Conservation (phyloP, 2,797 vertebrate genomes). For the Neoniphon sammara region DNA sequence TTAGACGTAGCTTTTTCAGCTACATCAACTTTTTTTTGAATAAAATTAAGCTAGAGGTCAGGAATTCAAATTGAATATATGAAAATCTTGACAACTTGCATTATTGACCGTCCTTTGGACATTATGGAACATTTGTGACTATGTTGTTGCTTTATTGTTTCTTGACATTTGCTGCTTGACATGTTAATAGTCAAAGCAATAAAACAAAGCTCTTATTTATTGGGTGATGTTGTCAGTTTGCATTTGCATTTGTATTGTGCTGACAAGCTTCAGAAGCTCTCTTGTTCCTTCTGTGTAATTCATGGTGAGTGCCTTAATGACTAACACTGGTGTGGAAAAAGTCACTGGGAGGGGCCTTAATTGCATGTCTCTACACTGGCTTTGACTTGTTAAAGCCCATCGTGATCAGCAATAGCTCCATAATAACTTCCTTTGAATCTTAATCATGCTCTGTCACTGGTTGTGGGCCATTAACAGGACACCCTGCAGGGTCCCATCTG, state of each 20-base stretch:
- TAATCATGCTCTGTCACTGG: slow-evolving; percentile 19
- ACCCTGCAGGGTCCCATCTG: background rate
- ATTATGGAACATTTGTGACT: background rate
- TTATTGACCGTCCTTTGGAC: slow-evolving; percentile 1
- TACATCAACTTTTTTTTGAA: background rate
- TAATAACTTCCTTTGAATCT: slow-evolving; percentile 24
- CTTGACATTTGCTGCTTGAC: slow-evolving; percentile 41
- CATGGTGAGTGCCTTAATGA: slow-evolving; percentile 51
- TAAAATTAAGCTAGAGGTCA: background rate
- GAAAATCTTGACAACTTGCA: background rate
- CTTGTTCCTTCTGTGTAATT: slow-evolving; percentile 33
- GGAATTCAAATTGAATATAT: background rate
- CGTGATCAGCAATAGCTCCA: slow-evolving; percentile 5
- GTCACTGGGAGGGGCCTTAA: slow-evolving; percentile 27
- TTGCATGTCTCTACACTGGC: slow-evolving; percentile 8
- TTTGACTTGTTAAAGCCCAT: slow-evolving; percentile 32
- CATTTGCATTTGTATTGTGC: slow-evolving; percentile 24
- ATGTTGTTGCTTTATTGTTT: background rate
- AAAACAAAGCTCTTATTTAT: slow-evolving; percentile 14
- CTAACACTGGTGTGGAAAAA: slow-evolving; percentile 52
- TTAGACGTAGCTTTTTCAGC: no score
- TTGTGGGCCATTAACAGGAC: slow-evolving; percentile 18
- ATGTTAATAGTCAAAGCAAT: slow-evolving; percentile 31
- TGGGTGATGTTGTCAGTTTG: slow-evolving; percentile 25
- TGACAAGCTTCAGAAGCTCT: slow-evolving; percentile 34